A percentile compares a stretch with the other conserved stretches of the same genome.
Evolutionary conservation across 2,888 invertebrate species (phyloP).

Genomic region (Heliconius hortense): DNA sequence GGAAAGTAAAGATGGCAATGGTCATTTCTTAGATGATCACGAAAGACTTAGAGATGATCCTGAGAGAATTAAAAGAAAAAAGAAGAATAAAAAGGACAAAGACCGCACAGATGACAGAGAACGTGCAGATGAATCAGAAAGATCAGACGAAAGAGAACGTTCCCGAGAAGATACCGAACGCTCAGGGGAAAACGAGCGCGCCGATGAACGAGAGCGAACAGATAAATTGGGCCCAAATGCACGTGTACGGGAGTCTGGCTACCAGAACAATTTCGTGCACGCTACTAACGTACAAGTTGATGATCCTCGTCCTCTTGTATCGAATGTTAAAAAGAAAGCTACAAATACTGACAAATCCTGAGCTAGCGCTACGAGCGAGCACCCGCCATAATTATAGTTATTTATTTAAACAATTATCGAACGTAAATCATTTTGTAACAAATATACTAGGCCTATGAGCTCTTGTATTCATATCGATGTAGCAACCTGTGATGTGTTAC

Average conservation of each 20-base stretch:
- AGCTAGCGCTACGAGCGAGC: conserved; percentile 45
- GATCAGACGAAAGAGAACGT: conserved; percentile 46
- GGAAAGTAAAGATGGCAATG: conserved; percentile 46
- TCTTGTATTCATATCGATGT: conserved; percentile 34
- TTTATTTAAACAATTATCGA: conserved; percentile 57
- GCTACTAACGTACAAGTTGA: conserved; percentile 66
- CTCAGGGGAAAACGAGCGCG: conserved; percentile 50
- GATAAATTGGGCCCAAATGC: conserved; percentile 65
- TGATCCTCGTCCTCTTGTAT: conserved; percentile 52
- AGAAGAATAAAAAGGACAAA: conserved; percentile 35
- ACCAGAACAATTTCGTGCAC: conserved; percentile 63
- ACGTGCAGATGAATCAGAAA: conserved; percentile 51
- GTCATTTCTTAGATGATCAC: conserved; percentile 63
- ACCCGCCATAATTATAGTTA: conserved; percentile 70
- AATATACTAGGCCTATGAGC: conserved; percentile 26
- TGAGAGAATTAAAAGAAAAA: conserved; percentile 47
- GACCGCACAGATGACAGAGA: conserved; percentile 44
- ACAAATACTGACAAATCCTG: conserved; percentile 46
- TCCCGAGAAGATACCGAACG: conserved; percentile 51
- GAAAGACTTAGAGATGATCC: conserved; percentile 64
- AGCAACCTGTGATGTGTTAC: conserved; percentile 62
- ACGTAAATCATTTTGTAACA: conserved; percentile 28
- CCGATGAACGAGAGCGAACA: conserved; percentile 50
- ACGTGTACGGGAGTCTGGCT: conserved; percentile 62
- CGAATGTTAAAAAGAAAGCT: conserved; percentile 47